A percentile compares a stretch with the other conserved stretches of the same genome.
Conservation (phyloP, 2,113 vertebrate genomes). For the Columbina picui region DNA sequence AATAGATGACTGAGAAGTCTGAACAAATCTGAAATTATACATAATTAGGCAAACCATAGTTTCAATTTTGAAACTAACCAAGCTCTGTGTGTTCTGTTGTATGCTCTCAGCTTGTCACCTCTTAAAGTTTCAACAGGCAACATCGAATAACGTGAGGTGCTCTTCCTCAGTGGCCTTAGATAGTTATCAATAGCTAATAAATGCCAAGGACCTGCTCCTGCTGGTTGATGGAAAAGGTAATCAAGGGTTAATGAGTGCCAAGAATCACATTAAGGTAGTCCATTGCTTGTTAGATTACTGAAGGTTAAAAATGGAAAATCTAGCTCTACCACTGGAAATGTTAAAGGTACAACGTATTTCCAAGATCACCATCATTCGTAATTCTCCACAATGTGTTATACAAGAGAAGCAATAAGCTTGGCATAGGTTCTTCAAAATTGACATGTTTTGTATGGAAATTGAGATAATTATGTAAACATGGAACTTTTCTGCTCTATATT, state of each 20-base stretch:
- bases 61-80: background rate
- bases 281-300: constrained; percentile 5
- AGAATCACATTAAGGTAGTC: constrained; percentile 9
- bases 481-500: background rate
- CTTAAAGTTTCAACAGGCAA: background rate
- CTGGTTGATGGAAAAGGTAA: constrained; percentile 45
- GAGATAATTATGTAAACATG: background rate
- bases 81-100: background rate
- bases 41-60: background rate
- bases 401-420: background rate
- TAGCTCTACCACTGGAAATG: constrained; percentile 20
- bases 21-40: background rate
- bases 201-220: background rate
- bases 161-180: background rate
- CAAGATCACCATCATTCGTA: background rate
- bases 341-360: background rate
- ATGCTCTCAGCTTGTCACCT: background rate
- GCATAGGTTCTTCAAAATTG: background rate
- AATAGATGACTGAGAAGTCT: background rate
- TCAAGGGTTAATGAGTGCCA: constrained; percentile 52
- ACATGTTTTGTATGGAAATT: background rate
- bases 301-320: constrained; percentile 49
- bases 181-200: constrained; percentile 46
- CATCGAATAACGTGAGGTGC: background rate
- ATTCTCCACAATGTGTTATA: background rate